These are phyloP conservation scores for Cryptoprocta ferox DNA, from an alignment of 2,797 vertebrate genomes.

Conservation along the genomic window DNA sequence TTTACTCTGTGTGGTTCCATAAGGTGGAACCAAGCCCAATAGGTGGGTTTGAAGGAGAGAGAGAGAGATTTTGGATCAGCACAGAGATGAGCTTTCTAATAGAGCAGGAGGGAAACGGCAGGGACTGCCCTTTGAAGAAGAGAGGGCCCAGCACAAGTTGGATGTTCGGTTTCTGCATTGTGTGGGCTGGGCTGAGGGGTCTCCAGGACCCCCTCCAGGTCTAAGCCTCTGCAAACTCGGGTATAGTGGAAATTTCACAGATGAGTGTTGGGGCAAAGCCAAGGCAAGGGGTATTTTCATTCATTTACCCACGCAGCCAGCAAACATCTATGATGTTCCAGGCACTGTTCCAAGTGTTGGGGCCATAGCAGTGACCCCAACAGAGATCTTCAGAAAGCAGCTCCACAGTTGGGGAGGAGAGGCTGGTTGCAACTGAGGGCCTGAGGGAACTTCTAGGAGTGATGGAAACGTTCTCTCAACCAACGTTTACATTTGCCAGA, in stretches of 20 bases:
- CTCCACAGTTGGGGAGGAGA: no score
- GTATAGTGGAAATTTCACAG: not conserved
- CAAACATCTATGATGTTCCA: not conserved
- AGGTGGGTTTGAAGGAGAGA: conserved; percentile 1
- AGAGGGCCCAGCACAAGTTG: not conserved
- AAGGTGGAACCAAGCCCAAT: conserved; percentile 5
- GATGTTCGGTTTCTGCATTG: not conserved
- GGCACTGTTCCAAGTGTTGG: not conserved
- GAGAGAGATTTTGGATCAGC: not conserved
- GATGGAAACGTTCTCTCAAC: not conserved
- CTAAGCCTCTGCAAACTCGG: not conserved
- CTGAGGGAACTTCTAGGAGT: not conserved
- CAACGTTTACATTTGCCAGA: not conserved
- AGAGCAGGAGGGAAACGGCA: not conserved
- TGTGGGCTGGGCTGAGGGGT: not conserved
- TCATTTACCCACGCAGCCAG: not conserved
- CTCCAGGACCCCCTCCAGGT: not conserved
- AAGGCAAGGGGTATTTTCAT: not conserved
- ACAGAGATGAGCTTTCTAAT: not conserved
- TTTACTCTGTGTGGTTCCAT: not conserved
- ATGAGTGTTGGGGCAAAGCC: not conserved
- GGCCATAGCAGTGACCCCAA: not conserved
- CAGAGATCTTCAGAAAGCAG: not conserved
- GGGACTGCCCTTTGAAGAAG: not conserved
- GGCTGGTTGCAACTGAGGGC: no score